These are phyloP conservation scores for Cygnus olor DNA, from an alignment of 2,797 vertebrate genomes.

Conservation along the genomic window DNA sequence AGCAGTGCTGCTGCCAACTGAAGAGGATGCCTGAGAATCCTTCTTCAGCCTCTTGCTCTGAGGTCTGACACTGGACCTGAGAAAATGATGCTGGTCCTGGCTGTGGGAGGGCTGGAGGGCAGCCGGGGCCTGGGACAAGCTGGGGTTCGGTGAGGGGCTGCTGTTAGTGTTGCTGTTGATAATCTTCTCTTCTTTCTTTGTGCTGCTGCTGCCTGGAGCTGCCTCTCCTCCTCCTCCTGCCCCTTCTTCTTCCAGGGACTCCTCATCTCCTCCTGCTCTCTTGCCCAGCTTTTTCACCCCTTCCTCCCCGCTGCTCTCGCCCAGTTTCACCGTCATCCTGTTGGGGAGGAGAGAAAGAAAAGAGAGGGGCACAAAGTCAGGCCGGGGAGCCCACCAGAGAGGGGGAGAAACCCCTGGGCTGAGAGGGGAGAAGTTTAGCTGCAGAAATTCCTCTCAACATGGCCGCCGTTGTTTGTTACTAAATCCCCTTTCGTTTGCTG, in stretches of 20 bases:
- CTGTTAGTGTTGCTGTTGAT: slow-evolving; percentile 40
- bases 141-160: slow-evolving; percentile 82
- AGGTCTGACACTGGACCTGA: slow-evolving; percentile 96
- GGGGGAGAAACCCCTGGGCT: slow-evolving; percentile 55
- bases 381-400: slow-evolving; percentile 50
- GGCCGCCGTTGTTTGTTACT: slow-evolving; percentile 99
- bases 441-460: slow-evolving; percentile 93
- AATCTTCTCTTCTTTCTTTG: slow-evolving; percentile 90
- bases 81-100: slow-evolving; percentile 99
- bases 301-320: slow-evolving; percentile 89
- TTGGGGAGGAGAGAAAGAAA: slow-evolving; percentile 76
- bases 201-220: slow-evolving; percentile 81
- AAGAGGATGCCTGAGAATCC: slow-evolving; percentile 87
- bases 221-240: slow-evolving; percentile 88
- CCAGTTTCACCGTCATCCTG: slow-evolving; percentile 98
- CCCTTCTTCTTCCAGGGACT: slow-evolving; percentile 85
- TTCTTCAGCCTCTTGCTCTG: slow-evolving; percentile 98
- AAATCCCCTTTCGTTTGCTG: slow-evolving; percentile 89
- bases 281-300: slow-evolving; percentile 90
- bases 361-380: slow-evolving; percentile 57
- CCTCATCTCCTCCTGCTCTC: slow-evolving; percentile 90
- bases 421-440: slow-evolving; percentile 74
- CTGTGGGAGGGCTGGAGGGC: slow-evolving; percentile 80
- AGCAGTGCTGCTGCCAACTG: slow-evolving; percentile 78
- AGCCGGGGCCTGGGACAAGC: slow-evolving; percentile 76